These are phyloP conservation scores for Petromus typicus DNA, from an alignment of 2,113 vertebrate species.

Conservation along the genomic window DNA sequence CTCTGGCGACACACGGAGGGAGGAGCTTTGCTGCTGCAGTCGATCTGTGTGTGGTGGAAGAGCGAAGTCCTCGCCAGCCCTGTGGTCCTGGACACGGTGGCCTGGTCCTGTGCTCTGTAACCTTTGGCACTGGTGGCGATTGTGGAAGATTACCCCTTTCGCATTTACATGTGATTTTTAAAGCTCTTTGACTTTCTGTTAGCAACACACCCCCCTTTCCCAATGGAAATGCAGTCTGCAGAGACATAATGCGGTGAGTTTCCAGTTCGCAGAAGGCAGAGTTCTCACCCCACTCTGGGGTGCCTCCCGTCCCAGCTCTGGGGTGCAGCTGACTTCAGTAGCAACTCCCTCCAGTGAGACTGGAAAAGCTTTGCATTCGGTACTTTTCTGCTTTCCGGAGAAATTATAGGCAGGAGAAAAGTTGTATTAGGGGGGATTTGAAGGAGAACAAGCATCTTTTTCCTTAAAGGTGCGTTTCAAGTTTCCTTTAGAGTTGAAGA, in stretches of 20 bases:
- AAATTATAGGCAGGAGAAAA: neutral
- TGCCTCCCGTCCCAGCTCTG: neutral
- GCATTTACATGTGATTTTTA: neutral
- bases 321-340: neutral
- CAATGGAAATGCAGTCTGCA: neutral
- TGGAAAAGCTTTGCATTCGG: constrained; percentile 3
- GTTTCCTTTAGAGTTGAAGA: constrained; percentile 48
- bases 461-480: neutral
- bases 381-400: constrained; percentile 27
- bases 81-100: no score
- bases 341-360: neutral
- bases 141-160: no score
- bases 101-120: no score
- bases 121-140: no score
- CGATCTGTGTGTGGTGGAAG: no score
- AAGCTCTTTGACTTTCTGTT: neutral
- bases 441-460: constrained; percentile 28
- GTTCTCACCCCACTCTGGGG: neutral
- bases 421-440: constrained; percentile 13
- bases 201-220: neutral
- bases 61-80: no score
- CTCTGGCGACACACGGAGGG: neutral
- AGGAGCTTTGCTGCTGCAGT: neutral
- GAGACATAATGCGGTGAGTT: neutral
- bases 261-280: neutral